Conservation (phyloP, 2,113 vertebrate genomes). For the Actenoides lindsayi region DNA sequence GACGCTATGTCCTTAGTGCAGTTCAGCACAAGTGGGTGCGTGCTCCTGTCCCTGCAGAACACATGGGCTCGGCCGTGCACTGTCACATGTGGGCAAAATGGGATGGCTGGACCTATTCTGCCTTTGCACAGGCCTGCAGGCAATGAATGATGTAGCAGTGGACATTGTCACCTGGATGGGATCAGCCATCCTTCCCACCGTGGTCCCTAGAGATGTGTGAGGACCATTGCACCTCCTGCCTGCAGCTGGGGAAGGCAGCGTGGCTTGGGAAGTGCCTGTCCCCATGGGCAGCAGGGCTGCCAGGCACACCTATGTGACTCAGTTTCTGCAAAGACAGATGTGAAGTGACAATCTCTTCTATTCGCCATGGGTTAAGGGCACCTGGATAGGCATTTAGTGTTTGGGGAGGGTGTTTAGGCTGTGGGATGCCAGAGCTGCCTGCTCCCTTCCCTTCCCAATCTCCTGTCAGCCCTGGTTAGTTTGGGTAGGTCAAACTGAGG, state of each 20-base stretch:
- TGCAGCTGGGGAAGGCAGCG: not conserved
- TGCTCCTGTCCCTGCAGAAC: not conserved
- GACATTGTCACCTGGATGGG: not conserved
- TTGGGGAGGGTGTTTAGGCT: not conserved
- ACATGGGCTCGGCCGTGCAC: fast-evolving
- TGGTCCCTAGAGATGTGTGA: not conserved
- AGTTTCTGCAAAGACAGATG: not conserved
- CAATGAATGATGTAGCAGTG: not conserved
- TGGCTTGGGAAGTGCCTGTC: not conserved
- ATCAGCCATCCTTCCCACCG: not conserved
- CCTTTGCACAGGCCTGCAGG: not conserved
- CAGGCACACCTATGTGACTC: not conserved
- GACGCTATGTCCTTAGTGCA: not conserved
- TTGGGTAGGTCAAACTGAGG: not conserved
- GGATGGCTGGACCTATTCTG: not conserved
- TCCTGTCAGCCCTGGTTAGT: not conserved
- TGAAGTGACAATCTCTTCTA: not conserved
- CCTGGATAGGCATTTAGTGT: not conserved
- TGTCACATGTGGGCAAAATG: not conserved
- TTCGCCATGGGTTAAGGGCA: not conserved
- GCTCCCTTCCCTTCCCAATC: fast-evolving
- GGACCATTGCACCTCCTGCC: not conserved
- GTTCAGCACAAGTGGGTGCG: not conserved
- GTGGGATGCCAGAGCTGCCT: not conserved
- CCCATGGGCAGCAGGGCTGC: not conserved